Evolutionary conservation across 2,113 vertebrate species (phyloP).

Genomic region (Hippocampus barbouri): DNA sequence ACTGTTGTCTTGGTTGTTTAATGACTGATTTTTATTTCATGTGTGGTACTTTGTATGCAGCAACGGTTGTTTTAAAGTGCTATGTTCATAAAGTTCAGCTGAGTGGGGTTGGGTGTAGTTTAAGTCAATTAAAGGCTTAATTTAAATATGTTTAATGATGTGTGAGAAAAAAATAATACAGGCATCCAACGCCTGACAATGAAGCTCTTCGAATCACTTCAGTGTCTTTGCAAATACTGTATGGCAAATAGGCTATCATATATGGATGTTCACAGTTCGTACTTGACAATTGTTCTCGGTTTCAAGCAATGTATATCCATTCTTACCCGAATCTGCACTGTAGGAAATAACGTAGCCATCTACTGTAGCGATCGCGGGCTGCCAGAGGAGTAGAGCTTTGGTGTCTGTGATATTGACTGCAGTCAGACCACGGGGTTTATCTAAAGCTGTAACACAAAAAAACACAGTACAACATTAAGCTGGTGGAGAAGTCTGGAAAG

Average conservation of each 20-base stretch:
- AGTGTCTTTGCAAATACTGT: neutral
- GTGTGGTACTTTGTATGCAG: too few relatives aligned
- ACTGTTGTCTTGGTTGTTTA: too few relatives aligned
- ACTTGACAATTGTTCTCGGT: neutral
- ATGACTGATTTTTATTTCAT: too few relatives aligned
- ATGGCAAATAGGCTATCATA: neutral
- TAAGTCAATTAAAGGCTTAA: neutral
- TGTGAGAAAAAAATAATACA: neutral
- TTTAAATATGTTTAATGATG: neutral
- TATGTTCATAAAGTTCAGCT: too few relatives aligned
- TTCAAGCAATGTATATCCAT: neutral
- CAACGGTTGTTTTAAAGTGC: too few relatives aligned
- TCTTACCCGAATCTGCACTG: constrained; percentile 78
- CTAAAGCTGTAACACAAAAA: constrained; percentile 76
- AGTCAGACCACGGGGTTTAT: constrained; percentile 83
- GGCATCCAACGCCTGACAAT: neutral
- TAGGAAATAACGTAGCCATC: constrained; percentile 92
- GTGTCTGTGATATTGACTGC: constrained; percentile 89
- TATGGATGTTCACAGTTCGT: neutral
- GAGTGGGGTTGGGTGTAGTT: neutral
- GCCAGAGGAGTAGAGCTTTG: constrained; percentile 86
- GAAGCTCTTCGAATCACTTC: neutral
- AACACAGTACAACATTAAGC: constrained; percentile 7
- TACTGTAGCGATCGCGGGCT: constrained; percentile 88
- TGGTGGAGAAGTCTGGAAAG: neutral